These are phyloP conservation scores for Myiothlypis chrysogaster DNA, from an alignment of 2,797 vertebrate genomes.

Conservation along the genomic window DNA sequence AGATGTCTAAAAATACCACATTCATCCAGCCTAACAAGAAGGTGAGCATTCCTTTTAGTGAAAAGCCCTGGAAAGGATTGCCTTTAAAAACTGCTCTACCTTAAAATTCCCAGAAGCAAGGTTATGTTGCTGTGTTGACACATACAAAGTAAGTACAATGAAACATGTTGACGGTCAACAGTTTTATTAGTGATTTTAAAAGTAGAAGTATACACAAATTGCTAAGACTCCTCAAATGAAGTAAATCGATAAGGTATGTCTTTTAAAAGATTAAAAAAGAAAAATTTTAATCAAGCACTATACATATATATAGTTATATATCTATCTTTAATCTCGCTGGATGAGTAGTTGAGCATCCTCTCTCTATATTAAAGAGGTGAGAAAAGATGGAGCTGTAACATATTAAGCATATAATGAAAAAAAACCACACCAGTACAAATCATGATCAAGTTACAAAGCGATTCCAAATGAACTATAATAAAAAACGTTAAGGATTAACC, in stretches of 20 bases:
- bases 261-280: background rate
- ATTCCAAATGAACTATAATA: conserved; percentile 64
- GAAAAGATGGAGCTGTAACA: conserved; percentile 33
- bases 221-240: background rate
- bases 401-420: conserved; percentile 50
- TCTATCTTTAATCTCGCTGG: background rate
- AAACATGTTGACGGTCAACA: fast-evolving
- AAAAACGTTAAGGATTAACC: conserved; percentile 62
- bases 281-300: background rate
- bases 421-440: conserved; percentile 50
- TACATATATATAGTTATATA: background rate
- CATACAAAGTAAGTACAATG: background rate
- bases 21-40: conserved; percentile 24
- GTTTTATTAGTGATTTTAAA: background rate
- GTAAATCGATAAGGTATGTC: background rate
- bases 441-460: conserved; percentile 66
- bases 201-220: background rate
- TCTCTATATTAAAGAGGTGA: background rate
- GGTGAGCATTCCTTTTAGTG: background rate
- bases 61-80: background rate
- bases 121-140: background rate
- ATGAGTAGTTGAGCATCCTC: background rate
- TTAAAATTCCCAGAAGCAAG: background rate
- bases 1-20: conserved; percentile 46
- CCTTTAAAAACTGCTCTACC: background rate